These are phyloP conservation scores for Zygogramma bicolorata DNA, from an alignment of 2,888 invertebrate species.

Conservation along the genomic window DNA sequence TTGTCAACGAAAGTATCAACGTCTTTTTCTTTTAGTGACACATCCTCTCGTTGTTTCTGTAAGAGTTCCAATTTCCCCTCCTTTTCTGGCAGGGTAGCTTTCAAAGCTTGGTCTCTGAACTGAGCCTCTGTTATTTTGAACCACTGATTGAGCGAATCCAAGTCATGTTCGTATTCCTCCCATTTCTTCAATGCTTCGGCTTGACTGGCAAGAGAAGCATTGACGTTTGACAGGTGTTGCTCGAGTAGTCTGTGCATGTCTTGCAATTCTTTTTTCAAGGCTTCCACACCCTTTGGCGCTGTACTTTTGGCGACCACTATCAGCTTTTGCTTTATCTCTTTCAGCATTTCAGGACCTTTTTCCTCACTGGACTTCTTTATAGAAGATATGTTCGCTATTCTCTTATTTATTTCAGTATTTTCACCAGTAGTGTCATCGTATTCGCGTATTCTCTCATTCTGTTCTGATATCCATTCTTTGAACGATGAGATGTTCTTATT, in stretches of 20 bases:
- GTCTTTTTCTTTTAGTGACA: slow-evolving; percentile 84
- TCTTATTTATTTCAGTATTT: slow-evolving; percentile 82
- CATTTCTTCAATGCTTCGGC: slow-evolving; percentile 83
- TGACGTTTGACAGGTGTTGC: slow-evolving; percentile 76
- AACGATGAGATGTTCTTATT: slow-evolving; percentile 81
- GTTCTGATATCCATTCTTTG: slow-evolving; percentile 84
- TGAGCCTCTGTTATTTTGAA: slow-evolving; percentile 85
- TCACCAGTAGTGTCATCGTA: slow-evolving; percentile 89
- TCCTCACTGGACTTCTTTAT: slow-evolving; percentile 74
- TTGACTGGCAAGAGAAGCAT: slow-evolving; percentile 70
- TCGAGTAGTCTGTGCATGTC: slow-evolving; percentile 76
- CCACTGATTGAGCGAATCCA: slow-evolving; percentile 88
- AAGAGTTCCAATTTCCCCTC: slow-evolving; percentile 79
- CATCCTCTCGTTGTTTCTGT: slow-evolving; percentile 80
- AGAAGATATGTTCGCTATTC: slow-evolving; percentile 75
- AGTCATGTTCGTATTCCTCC: slow-evolving; percentile 86
- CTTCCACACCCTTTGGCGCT: slow-evolving; percentile 81
- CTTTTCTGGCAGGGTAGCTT: slow-evolving; percentile 86
- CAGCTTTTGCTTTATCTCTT: slow-evolving; percentile 77
- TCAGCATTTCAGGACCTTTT: slow-evolving; percentile 75
- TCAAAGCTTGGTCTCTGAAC: slow-evolving; percentile 87
- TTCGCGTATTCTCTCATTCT: slow-evolving; percentile 83
- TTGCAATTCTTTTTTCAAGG: slow-evolving; percentile 79
- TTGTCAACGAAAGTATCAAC: slow-evolving; percentile 91
- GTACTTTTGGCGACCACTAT: slow-evolving; percentile 81